A percentile compares a stretch with the other conserved stretches of the same genome.
These are phyloP conservation scores for Caenorhabditis briggsae DNA, from an alignment of 1,140 invertebrate species.

Conservation along the genomic window DNA sequence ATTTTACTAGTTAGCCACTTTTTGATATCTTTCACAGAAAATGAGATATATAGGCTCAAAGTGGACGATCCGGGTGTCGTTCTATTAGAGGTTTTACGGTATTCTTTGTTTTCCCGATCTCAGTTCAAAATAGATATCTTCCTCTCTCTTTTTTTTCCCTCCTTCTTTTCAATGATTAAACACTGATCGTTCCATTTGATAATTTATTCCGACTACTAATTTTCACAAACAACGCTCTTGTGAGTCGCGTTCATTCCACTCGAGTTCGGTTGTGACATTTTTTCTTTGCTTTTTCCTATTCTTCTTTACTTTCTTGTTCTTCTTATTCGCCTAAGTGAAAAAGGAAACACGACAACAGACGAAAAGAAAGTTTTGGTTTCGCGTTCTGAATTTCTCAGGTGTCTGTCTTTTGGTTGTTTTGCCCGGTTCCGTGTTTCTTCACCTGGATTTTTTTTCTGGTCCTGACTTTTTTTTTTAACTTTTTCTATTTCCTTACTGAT, in stretches of 20 bases:
- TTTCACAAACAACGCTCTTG: neutral
- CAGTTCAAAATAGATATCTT: neutral
- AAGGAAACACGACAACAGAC: constrained; percentile 44
- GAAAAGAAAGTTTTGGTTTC: neutral
- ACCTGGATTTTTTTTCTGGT: neutral
- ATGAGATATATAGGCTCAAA: too few species aligned
- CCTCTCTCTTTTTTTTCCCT: neutral
- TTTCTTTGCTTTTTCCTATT: neutral
- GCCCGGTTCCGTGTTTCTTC: neutral
- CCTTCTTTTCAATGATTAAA: neutral
- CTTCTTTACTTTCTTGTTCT: neutral
- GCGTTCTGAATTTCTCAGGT: constrained; percentile 52
- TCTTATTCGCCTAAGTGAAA: constrained; percentile 19
- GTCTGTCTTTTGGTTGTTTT: constrained; percentile 12
- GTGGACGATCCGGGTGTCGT: too few species aligned
- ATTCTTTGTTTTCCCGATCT: too few species aligned
- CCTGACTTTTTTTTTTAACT: neutral
- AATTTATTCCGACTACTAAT: constrained; percentile 33
- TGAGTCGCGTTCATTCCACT: constrained; percentile 42
- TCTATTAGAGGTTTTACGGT: too few species aligned
- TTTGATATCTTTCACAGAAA: too few species aligned
- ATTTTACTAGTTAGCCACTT: too few species aligned
- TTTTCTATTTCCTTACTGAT: neutral
- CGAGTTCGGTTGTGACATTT: constrained; percentile 21
- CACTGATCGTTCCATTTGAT: constrained; percentile 8